These are phyloP conservation scores for Bos taurus DNA, from an alignment of 2,113 vertebrate species.

Conservation along the genomic window ARS-UCD2.0 NC_037334.1:35950501-35951000, in stretches of 20 bases:
- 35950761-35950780: background rate
- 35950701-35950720: background rate
- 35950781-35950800: background rate
- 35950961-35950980: background rate
- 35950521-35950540: background rate
- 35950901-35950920: accelerated
- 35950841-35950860: background rate
- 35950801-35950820: background rate
- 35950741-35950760: background rate
- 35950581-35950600: background rate
- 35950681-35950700: background rate
- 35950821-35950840: background rate
- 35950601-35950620: background rate
- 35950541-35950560: background rate
- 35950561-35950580: background rate
- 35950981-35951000: background rate
- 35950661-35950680: background rate
- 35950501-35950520: background rate
- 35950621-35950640: too few relatives aligned
- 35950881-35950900: background rate
- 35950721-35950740: background rate
- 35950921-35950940: accelerated
- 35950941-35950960: accelerated
- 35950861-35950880: background rate
- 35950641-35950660: background rate